Conservation (phyloP, 2,113 vertebrate species). For the Clarias gariepinus region DNA sequence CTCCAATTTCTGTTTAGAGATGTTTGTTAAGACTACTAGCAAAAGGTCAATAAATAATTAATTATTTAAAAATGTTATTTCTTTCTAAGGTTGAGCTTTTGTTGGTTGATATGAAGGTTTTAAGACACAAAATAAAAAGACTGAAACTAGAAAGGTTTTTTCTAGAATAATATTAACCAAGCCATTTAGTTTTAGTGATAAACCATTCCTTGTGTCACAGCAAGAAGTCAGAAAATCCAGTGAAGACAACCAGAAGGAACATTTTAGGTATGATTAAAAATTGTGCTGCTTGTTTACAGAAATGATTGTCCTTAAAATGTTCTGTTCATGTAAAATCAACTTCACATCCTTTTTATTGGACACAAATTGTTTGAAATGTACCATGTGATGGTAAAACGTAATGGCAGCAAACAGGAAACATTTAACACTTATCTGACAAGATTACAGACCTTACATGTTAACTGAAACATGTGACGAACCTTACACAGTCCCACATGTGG, state of each 20-base stretch:
- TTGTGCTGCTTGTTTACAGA: not conserved
- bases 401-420: not conserved
- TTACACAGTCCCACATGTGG: not conserved
- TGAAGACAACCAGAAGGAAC: not conserved
- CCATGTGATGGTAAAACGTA: not conserved
- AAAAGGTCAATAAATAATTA: not conserved
- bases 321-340: not conserved
- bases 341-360: not conserved
- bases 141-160: not conserved
- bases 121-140: not conserved
- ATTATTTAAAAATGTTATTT: not conserved
- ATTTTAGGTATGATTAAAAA: not conserved
- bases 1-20: conserved; percentile 17
- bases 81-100: not conserved
- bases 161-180: not conserved
- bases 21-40: not conserved
- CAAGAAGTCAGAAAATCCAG: not conserved
- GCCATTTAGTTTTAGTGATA: not conserved
- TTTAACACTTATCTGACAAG: not conserved
- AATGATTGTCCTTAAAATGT: not conserved
- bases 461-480: not conserved
- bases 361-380: not conserved
- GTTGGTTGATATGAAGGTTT: not conserved
- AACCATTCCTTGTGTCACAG: not conserved
- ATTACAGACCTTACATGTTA: conserved; percentile 3